Percentiles rank a stretch among this genome's conserved stretches.
phyloP scores from a whole-genome alignment of 2,888 invertebrate genomes.

The Epinotia bilunana region DNA sequence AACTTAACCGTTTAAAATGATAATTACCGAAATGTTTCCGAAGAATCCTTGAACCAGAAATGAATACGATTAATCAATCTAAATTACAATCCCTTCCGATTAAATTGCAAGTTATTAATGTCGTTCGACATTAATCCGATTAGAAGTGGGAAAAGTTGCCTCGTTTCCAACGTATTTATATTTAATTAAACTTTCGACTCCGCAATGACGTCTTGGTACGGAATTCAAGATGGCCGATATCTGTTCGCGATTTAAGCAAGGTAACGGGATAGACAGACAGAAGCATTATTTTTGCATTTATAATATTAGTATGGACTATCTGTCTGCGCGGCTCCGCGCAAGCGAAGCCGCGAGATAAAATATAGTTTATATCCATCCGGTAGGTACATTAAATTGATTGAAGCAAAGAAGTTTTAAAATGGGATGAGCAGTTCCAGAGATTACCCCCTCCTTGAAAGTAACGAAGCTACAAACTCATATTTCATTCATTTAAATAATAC shows the following conservation, averaged over 20 bases:
- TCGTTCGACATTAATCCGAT: conserved; percentile 40
- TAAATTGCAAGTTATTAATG: conserved; percentile 40
- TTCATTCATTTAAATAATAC: no score
- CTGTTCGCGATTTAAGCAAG: no score
- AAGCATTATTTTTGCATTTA: no score
- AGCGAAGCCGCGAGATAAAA: no score
- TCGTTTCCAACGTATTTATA: conserved; percentile 38
- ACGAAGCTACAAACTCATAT: no score
- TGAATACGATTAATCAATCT: conserved; percentile 31
- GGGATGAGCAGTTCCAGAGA: no score
- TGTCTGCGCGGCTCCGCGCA: no score
- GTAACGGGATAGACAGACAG: not conserved
- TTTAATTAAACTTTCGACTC: conserved; percentile 37
- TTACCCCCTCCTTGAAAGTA: no score
- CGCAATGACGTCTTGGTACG: conserved; percentile 29
- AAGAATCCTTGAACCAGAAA: conserved; percentile 13
- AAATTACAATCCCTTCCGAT: conserved; percentile 42
- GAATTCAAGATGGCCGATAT: not conserved
- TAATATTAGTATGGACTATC: no score
- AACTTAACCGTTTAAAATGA: not conserved
- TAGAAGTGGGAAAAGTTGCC: conserved; percentile 40
- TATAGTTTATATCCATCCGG: no score
- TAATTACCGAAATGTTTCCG: not conserved
- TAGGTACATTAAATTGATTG: no score
- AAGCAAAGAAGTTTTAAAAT: no score